Evolutionary conservation across 2,113 vertebrate genomes (phyloP).

Genomic region (Mobula hypostoma): DNA sequence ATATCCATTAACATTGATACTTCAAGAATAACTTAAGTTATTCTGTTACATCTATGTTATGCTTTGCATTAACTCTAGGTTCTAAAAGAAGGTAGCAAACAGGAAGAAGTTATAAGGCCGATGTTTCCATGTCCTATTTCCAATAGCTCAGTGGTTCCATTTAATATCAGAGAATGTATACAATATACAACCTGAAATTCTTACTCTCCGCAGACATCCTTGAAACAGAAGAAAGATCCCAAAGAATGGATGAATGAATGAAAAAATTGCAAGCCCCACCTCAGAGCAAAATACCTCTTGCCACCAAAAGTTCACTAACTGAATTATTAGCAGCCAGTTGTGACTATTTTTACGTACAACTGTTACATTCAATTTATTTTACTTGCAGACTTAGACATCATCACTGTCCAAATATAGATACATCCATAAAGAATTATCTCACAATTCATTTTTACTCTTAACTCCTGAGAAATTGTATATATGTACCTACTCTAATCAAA

Average conservation of each 20-base stretch:
- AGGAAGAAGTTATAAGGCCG: neutral
- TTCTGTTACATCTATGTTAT: neutral
- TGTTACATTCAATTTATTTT: neutral
- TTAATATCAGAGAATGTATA: no score
- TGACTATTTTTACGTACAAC: neutral
- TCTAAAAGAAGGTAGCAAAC: neutral
- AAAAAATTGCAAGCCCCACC: no score
- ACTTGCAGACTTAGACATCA: neutral
- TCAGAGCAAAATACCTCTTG: neutral
- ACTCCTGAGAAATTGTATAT: no score
- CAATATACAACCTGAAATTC: no score
- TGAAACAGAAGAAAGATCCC: no score
- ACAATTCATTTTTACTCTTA: neutral
- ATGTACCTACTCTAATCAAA: neutral
- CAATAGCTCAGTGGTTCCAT: no score
- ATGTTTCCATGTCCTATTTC: neutral
- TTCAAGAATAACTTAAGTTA: no score
- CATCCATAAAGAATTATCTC: neutral
- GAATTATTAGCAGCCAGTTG: neutral
- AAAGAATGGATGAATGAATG: no score
- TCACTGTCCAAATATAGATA: neutral
- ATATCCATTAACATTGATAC: no score
- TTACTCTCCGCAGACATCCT: no score
- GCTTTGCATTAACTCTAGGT: neutral
- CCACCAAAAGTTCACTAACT: neutral